These are phyloP conservation scores for Artibeus lituratus DNA, from an alignment of 2,797 vertebrate species.

Conservation along the genomic window DNA sequence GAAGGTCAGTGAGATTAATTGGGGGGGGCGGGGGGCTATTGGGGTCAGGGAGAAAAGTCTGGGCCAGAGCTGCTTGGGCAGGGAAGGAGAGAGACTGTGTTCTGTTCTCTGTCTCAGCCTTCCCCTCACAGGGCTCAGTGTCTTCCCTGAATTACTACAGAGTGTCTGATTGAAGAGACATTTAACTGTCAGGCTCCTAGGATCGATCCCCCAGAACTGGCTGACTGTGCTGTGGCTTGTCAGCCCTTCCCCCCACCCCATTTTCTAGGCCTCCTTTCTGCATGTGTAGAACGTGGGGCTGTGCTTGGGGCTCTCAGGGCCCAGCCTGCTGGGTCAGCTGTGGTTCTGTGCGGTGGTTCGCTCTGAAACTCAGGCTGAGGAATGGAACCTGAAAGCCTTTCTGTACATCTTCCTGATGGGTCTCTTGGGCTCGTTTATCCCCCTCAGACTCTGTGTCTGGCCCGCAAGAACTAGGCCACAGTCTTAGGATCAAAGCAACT, in stretches of 20 bases:
- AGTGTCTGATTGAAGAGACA: neutral
- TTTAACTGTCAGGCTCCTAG: neutral
- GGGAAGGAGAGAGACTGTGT: neutral
- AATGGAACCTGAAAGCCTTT: neutral
- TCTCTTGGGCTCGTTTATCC: conserved; percentile 16
- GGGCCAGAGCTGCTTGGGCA: neutral
- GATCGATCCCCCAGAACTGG: neutral
- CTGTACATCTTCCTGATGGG: neutral
- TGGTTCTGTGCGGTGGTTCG: neutral
- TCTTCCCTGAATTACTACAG: neutral
- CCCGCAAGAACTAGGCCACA: conserved; percentile 17
- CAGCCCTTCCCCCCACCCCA: no score
- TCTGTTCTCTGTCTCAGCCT: neutral
- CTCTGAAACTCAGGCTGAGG: neutral
- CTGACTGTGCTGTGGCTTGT: neutral
- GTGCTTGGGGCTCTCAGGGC: neutral
- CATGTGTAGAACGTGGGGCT: neutral
- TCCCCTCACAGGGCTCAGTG: neutral
- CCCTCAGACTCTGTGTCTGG: neutral
- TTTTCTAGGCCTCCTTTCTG: neutral
- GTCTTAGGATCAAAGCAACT: conserved; percentile 22
- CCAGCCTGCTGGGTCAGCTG: neutral
- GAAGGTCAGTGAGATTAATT: neutral
- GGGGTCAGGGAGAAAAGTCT: neutral
- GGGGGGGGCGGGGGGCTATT: neutral